These are phyloP conservation scores for Mastomys natalensis DNA, from an alignment of 2,113 vertebrate species.

Conservation along the genomic window DNA sequence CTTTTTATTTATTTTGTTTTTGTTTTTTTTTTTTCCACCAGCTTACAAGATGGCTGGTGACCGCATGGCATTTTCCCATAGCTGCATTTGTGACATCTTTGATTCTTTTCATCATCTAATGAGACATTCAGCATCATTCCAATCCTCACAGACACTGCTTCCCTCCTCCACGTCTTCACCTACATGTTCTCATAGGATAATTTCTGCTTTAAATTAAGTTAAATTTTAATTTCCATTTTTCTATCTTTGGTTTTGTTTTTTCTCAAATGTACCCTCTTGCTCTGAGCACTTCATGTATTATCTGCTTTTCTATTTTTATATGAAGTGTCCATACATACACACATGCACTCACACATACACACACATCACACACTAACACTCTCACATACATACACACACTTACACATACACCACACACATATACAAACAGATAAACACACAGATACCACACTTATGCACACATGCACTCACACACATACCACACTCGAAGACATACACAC, in stretches of 20 bases:
- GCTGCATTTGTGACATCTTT: not conserved
- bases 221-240: not conserved
- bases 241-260: not conserved
- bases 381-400: not conserved
- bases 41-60: not conserved
- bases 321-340: not conserved
- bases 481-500: not conserved
- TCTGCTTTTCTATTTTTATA: slow-evolving; percentile 26
- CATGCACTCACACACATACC: not conserved
- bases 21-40: not conserved
- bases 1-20: not conserved
- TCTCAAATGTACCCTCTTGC: not conserved
- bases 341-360: not conserved
- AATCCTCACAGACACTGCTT: not conserved
- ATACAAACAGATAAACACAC: not conserved
- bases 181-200: not conserved
- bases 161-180: not conserved
- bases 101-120: not conserved
- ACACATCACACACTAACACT: not conserved
- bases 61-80: not conserved
- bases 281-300: slow-evolving; percentile 13
- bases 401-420: not conserved
- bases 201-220: not conserved
- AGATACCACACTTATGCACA: not conserved
- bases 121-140: not conserved